Evolutionary conservation across 2,113 vertebrate species (phyloP).

Genomic region (Forbesichthys papilliferus): DNA sequence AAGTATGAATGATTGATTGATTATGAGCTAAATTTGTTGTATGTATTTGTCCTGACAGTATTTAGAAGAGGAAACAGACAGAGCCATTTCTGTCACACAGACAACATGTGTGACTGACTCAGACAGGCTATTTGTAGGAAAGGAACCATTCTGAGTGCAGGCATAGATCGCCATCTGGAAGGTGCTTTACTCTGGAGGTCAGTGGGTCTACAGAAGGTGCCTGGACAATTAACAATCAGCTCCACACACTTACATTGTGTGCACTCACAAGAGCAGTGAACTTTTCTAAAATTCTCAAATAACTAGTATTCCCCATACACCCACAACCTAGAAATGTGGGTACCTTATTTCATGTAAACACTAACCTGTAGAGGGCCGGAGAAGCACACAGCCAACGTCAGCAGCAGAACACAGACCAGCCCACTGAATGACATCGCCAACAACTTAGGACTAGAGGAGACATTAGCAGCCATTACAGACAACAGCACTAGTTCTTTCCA

Average conservation of each 20-base stretch:
- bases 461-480: background rate
- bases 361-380: slow-evolving; percentile 86
- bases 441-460: slow-evolving; percentile 68
- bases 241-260: slow-evolving; percentile 12
- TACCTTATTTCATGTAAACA: background rate
- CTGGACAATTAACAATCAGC: background rate
- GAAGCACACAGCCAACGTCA: slow-evolving; percentile 85
- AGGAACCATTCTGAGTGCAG: slow-evolving; percentile 23
- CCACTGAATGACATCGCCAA: slow-evolving; percentile 82
- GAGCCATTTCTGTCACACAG: slow-evolving; percentile 22
- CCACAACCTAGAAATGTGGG: no score
- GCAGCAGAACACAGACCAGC: slow-evolving; percentile 78
- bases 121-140: slow-evolving; percentile 35
- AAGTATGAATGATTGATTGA: no score
- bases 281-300: no score
- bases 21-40: no score
- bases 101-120: slow-evolving; percentile 25
- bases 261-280: background rate
- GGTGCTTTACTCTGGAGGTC: background rate
- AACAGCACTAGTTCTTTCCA: no score
- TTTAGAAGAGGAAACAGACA: background rate
- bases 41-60: no score
- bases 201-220: slow-evolving; percentile 19
- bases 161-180: slow-evolving; percentile 20
- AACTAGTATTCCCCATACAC: no score